A percentile compares a stretch with the other conserved stretches of the same genome.
phyloP scores from a whole-genome alignment of 2,113 vertebrate genomes.

The Plestiodon gilberti region DNA sequence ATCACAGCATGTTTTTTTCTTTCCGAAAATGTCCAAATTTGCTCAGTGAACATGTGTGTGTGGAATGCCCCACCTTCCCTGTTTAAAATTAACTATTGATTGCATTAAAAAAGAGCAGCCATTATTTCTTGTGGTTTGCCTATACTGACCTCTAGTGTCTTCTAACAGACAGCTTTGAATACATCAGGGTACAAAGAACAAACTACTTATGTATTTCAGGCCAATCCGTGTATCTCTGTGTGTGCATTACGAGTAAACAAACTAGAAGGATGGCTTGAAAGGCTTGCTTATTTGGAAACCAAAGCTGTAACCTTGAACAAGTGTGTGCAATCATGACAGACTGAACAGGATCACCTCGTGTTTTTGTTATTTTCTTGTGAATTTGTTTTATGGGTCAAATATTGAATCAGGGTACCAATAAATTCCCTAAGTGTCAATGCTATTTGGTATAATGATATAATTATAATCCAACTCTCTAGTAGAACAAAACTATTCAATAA shows the following conservation, averaged over 20 bases:
- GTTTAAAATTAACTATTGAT: accelerated
- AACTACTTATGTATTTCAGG: not conserved
- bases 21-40: not conserved
- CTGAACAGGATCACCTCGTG: not conserved
- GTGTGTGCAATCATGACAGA: not conserved
- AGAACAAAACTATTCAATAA: no score
- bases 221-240: not conserved
- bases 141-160: not conserved
- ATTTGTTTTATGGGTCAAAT: not conserved
- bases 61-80: not conserved
- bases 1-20: not conserved
- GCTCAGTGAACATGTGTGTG: not conserved
- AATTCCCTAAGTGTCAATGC: no score
- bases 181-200: not conserved
- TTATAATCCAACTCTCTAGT: no score
- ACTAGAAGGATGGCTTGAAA: not conserved
- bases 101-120: not conserved
- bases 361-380: not conserved
- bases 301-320: not conserved
- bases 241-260: not conserved
- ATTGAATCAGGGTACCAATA: no score
- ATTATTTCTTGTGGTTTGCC: not conserved
- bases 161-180: not conserved
- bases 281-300: not conserved
- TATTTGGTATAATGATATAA: no score